Percentiles rank a stretch among this genome's conserved stretches.
Evolutionary conservation across 2,113 vertebrate species (phyloP).

Genomic region (Oceanodroma tethys): DNA sequence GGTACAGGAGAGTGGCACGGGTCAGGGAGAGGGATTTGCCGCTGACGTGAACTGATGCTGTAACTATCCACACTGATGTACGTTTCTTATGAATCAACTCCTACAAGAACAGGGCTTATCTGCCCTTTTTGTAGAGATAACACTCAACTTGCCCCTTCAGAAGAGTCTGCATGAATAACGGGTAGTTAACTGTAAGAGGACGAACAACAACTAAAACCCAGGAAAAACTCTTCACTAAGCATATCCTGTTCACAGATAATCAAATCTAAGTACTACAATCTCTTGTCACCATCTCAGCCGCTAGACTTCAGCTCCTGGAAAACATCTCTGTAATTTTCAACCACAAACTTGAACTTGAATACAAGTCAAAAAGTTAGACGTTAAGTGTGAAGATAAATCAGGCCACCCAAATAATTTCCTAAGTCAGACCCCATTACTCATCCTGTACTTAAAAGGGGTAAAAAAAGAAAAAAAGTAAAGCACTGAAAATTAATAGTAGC

Average conservation of each 20-base stretch:
- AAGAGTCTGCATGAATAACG: background rate
- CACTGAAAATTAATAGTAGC: background rate
- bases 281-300: background rate
- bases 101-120: background rate
- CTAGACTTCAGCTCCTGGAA: slow-evolving; percentile 15
- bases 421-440: background rate
- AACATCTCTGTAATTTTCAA: background rate
- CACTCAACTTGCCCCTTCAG: background rate
- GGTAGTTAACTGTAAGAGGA: background rate
- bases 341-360: background rate
- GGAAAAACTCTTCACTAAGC: background rate
- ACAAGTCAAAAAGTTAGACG: background rate
- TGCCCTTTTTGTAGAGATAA: background rate
- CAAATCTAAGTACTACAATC: background rate
- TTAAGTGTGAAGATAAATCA: background rate
- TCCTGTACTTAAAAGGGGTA: background rate
- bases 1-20: accelerated
- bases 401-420: background rate
- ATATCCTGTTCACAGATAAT: background rate
- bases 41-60: background rate
- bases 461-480: background rate
- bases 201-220: background rate
- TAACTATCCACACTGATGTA: background rate
- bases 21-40: background rate
- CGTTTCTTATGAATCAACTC: background rate